Conservation (phyloP, 1,140 invertebrate species). For the Conopomorpha cramerella region DNA sequence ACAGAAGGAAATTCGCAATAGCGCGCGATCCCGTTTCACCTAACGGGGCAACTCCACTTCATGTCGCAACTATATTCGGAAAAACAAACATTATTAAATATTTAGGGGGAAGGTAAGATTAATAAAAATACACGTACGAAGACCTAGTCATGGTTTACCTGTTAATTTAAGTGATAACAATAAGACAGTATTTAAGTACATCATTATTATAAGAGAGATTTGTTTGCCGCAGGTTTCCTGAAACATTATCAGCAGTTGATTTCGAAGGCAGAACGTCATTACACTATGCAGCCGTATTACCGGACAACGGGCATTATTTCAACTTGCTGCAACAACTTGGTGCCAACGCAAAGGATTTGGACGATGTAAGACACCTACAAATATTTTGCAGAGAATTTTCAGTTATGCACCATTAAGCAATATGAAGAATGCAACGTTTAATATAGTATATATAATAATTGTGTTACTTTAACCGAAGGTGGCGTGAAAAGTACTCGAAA, state of each 20-base stretch:
- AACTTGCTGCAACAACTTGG: slow-evolving; percentile 84
- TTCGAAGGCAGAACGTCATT: slow-evolving; percentile 84
- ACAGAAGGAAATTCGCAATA: slow-evolving; percentile 88
- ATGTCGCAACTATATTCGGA: slow-evolving; percentile 87
- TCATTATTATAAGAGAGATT: too few species aligned
- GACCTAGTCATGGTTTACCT: too few species aligned
- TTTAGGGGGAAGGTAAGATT: slow-evolving; percentile 60
- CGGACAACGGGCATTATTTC: slow-evolving; percentile 88
- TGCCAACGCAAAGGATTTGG: slow-evolving; percentile 78
- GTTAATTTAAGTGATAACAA: not conserved
- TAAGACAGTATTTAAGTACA: not conserved
- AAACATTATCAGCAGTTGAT: slow-evolving; percentile 76
- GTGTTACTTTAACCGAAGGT: too few species aligned
- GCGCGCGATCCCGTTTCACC: slow-evolving; percentile 79
- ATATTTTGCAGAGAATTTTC: too few species aligned
- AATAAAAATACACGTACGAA: slow-evolving; percentile 1
- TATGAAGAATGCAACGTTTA: too few species aligned
- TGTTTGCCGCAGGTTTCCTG: slow-evolving; percentile 77
- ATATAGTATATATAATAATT: too few species aligned
- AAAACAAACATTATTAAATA: slow-evolving; percentile 71
- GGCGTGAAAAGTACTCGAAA: too few species aligned
- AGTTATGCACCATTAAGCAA: too few species aligned
- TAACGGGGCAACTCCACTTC: slow-evolving; percentile 88
- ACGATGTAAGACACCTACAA: slow-evolving; percentile 83
- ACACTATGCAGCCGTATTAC: slow-evolving; percentile 85